Conservation (phyloP, 2,888 invertebrate genomes). For the Calephelis perditalis region DNA sequence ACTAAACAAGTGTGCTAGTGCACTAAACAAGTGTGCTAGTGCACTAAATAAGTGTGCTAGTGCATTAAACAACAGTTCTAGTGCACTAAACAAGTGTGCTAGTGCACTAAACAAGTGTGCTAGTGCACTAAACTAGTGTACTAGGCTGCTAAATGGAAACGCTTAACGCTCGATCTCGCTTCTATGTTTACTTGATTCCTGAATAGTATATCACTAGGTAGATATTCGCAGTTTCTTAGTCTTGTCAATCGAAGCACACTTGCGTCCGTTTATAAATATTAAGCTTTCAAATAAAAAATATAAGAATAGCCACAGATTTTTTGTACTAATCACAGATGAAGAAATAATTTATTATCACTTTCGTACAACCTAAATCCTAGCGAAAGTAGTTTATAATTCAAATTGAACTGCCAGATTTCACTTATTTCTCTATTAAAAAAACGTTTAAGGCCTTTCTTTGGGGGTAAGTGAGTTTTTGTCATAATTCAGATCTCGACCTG, state of each 20-base stretch:
- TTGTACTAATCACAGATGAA: not conserved
- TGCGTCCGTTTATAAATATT: constrained; percentile 44
- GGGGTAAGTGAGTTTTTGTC: too few species aligned
- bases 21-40: too few species aligned
- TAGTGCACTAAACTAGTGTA: constrained; percentile 33
- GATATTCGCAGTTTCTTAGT: constrained; percentile 31
- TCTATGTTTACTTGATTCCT: constrained; percentile 48
- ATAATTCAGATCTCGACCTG: too few species aligned
- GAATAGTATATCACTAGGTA: constrained; percentile 41
- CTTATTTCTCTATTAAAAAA: not conserved
- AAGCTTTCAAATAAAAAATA: constrained; percentile 3
- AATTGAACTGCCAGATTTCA: constrained; percentile 5
- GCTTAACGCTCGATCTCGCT: constrained; percentile 67
- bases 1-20: constrained; percentile 38
- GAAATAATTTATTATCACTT: not conserved
- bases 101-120: constrained; percentile 18
- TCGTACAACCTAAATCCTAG: not conserved
- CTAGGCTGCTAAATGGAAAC: constrained; percentile 53
- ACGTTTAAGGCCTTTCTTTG: too few species aligned
- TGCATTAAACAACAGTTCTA: too few species aligned
- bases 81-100: constrained; percentile 35
- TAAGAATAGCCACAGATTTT: not conserved
- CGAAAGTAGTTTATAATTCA: not conserved
- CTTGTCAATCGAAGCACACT: constrained; percentile 43
- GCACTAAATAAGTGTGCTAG: constrained; percentile 38